A percentile compares a stretch with the other conserved stretches of the same genome.
Conservation (phyloP, 92 coral and sea anemone genomes). For the Chrysogorgia sp. region DNA sequence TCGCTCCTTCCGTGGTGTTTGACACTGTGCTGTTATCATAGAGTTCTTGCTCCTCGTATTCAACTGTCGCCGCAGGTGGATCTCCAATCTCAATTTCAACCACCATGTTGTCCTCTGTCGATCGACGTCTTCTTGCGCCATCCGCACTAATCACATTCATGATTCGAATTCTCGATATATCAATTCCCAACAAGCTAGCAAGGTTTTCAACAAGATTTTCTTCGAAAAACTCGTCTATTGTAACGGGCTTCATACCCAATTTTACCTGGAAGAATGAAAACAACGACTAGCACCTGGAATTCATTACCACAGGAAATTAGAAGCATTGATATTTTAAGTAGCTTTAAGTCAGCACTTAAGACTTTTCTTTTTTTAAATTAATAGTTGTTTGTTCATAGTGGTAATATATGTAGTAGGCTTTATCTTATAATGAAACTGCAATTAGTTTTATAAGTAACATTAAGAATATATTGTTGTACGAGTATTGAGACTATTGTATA, state of each 20-base stretch:
- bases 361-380: too few relatives aligned
- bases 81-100: slow-evolving; percentile 69
- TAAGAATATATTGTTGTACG: too few relatives aligned
- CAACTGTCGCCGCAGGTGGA: slow-evolving; percentile 63
- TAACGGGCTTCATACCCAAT: slow-evolving; percentile 72
- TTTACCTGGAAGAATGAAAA: slow-evolving; percentile 7
- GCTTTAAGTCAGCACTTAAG: too few relatives aligned
- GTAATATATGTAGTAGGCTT: too few relatives aligned
- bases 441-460: too few relatives aligned
- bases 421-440: too few relatives aligned
- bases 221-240: slow-evolving; percentile 83
- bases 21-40: slow-evolving; percentile 4
- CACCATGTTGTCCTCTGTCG: slow-evolving; percentile 63
- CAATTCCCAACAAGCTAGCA: slow-evolving; percentile 76
- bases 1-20: slow-evolving; percentile 11
- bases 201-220: slow-evolving; percentile 76
- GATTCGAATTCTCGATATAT: slow-evolving; percentile 77
- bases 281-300: too few relatives aligned
- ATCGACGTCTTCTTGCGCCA: slow-evolving; percentile 65
- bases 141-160: slow-evolving; percentile 76
- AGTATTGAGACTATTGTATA: too few relatives aligned
- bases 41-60: slow-evolving; percentile 61
- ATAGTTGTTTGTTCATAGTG: too few relatives aligned
- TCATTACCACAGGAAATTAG: too few relatives aligned
- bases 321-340: too few relatives aligned